A percentile compares a stretch with the other conserved stretches of the same genome.
phyloP scores from a whole-genome alignment of 2,113 vertebrate species.

The Paramisgurnus dabryanus region DNA sequence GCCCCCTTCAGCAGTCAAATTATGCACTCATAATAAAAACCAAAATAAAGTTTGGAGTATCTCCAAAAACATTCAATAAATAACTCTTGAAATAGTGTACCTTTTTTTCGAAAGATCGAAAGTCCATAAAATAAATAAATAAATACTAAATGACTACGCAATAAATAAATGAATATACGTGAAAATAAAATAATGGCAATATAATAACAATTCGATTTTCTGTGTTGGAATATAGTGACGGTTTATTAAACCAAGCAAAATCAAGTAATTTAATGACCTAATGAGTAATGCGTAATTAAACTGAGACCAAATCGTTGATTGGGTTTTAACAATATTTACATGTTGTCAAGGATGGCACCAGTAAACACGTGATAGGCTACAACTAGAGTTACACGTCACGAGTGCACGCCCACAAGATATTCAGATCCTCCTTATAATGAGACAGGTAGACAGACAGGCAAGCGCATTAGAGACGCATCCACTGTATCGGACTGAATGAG shows the following conservation, averaged over 20 bases:
- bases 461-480: constrained; percentile 21
- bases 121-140: background rate
- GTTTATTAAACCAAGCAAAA: background rate
- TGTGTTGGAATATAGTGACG: background rate
- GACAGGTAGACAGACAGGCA: background rate
- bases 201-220: background rate
- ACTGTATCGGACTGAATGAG: constrained; percentile 39
- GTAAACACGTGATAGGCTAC: constrained; percentile 16
- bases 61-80: background rate
- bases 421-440: constrained; percentile 46
- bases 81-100: background rate
- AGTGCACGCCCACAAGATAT: constrained; percentile 31
- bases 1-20: constrained; percentile 21
- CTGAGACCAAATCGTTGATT: background rate
- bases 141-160: too few relatives aligned
- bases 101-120: background rate
- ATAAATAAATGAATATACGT: background rate
- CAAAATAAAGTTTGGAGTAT: background rate
- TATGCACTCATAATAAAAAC: background rate
- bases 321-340: constrained; percentile 4
- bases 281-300: constrained; percentile 5
- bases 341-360: background rate
- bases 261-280: background rate
- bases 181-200: background rate
- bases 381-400: constrained; percentile 11